phyloP scores from a whole-genome alignment of 2,797 vertebrate genomes.

The Gorsachius magnificus region DNA sequence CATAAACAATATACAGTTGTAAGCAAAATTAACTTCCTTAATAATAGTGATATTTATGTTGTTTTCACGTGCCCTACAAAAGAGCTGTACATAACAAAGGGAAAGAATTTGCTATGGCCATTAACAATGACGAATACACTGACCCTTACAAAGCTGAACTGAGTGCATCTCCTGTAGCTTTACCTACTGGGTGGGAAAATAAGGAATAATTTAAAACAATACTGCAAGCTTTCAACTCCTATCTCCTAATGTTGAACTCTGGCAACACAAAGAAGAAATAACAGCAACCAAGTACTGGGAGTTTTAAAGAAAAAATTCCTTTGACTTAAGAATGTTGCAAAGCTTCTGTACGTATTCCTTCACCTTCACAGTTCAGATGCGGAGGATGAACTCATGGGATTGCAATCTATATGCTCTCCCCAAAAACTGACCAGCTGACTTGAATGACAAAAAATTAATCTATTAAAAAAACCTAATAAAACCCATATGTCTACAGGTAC shows the following conservation, averaged over 20 bases:
- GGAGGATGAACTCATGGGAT: not conserved
- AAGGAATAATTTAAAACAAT: not conserved
- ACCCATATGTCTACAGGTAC: not conserved
- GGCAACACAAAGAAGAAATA: not conserved
- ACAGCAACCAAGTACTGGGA: not conserved
- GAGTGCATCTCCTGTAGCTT: not conserved
- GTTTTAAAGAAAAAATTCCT: not conserved
- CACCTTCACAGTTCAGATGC: not conserved
- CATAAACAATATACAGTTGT: not conserved
- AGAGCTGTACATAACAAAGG: not conserved
- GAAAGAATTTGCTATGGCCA: not conserved
- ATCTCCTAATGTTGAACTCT: not conserved
- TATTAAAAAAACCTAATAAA: not conserved
- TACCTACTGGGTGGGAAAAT: not conserved
- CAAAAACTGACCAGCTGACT: not conserved
- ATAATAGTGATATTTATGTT: not conserved
- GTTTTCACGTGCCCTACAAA: not conserved
- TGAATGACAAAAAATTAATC: not conserved
- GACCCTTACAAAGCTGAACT: not conserved
- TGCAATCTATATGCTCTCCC: not conserved
- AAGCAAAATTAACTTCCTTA: not conserved
- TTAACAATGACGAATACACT: not conserved
- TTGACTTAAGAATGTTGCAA: not conserved
- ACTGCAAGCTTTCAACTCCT: not conserved
- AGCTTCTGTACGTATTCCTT: not conserved